These are phyloP conservation scores for Hesperia comma DNA, from an alignment of 2,888 invertebrate species.

Conservation along the genomic window DNA sequence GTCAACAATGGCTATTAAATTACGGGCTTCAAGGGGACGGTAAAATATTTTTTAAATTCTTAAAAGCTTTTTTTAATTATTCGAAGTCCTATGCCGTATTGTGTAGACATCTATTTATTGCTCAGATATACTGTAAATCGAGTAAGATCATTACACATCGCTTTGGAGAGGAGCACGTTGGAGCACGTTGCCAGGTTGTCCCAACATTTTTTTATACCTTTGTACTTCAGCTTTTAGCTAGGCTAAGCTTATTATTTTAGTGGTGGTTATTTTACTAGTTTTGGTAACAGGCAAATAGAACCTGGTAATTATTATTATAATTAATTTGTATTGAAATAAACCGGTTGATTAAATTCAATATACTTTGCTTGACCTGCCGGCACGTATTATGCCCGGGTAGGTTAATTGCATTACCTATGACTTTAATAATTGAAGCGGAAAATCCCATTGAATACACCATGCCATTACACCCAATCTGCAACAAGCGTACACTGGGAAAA, in stretches of 20 bases:
- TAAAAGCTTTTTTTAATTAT: background rate
- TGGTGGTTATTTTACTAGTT: no score
- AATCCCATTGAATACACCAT: constrained; percentile 23
- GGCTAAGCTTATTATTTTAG: no score
- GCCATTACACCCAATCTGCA: constrained; percentile 12
- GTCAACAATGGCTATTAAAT: constrained; percentile 28
- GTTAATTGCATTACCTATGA: constrained; percentile 18
- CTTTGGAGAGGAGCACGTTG: no score
- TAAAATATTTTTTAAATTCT: constrained; percentile 10
- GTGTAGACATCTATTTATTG: no score
- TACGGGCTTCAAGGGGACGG: constrained; percentile 16
- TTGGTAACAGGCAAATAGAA: no score
- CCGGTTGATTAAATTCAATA: constrained; percentile 22
- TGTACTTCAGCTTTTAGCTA: no score
- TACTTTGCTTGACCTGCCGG: constrained; percentile 11
- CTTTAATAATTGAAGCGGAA: constrained; percentile 15
- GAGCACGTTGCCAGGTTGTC: no score
- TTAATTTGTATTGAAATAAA: background rate
- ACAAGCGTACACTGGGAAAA: background rate
- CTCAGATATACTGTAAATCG: no score
- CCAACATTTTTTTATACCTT: no score
- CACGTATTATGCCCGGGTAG: constrained; percentile 12
- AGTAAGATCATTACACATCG: no score
- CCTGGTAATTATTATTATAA: no score
- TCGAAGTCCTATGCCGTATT: no score